Evolutionary conservation across 2,797 vertebrate genomes (phyloP).

Genomic region (Pachyuromys duprasi): DNA sequence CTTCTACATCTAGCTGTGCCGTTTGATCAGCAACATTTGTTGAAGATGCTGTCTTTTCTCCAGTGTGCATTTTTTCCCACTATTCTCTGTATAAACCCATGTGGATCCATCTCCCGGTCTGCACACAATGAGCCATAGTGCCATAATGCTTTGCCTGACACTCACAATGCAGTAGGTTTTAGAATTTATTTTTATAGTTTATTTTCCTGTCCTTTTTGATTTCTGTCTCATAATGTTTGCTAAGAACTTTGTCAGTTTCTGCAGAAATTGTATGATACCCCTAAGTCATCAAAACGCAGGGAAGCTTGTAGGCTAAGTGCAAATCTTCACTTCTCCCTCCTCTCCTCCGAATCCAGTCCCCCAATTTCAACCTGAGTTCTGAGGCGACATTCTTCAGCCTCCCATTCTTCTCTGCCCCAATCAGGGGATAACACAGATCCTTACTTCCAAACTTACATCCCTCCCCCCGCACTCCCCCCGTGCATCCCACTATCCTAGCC

Average conservation of each 20-base stretch:
- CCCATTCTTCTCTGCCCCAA: not conserved
- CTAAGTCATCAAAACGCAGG: not conserved
- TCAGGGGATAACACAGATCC: not conserved
- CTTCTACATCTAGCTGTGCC: not conserved
- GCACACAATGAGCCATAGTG: fast-evolving
- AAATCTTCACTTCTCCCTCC: not conserved
- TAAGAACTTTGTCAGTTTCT: not conserved
- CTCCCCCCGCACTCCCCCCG: too few relatives aligned
- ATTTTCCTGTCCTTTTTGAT: not conserved
- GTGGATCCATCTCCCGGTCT: not conserved
- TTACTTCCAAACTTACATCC: not conserved
- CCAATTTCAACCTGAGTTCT: not conserved
- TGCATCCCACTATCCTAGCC: not conserved
- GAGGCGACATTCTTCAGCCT: not conserved
- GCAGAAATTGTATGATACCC: not conserved
- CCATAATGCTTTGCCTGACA: not conserved
- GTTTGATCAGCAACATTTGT: not conserved
- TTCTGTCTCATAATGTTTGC: not conserved
- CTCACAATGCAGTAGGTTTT: not conserved
- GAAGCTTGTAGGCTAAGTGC: not conserved
- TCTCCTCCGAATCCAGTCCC: not conserved
- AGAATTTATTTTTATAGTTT: not conserved
- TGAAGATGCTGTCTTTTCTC: not conserved
- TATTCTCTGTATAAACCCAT: fast-evolving
- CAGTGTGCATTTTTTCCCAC: too few relatives aligned